A percentile compares a stretch with the other conserved stretches of the same genome.
These are phyloP conservation scores for Ommatoiulus sabulosus DNA, from an alignment of 2,888 invertebrate genomes.

Conservation along the genomic window DNA sequence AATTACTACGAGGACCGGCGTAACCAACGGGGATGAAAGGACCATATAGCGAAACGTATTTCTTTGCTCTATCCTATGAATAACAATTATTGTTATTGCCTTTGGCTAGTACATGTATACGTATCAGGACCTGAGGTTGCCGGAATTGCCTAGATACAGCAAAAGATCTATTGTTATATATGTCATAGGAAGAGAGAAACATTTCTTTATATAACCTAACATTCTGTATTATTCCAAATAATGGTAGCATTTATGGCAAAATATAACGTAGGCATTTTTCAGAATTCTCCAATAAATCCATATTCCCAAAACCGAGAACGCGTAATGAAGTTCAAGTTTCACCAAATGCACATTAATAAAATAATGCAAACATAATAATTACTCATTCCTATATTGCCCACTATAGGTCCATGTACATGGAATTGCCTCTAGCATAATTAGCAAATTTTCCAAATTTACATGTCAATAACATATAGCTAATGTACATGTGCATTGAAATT, in stretches of 20 bases:
- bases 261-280: neutral
- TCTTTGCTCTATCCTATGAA: neutral
- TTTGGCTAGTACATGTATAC: neutral
- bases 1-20: neutral
- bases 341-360: too few relatives aligned
- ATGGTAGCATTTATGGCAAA: neutral
- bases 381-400: too few relatives aligned
- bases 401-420: too few relatives aligned
- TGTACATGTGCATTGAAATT: too few relatives aligned
- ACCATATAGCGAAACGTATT: neutral
- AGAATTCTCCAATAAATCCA: neutral
- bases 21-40: neutral
- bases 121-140: neutral
- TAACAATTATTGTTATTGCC: neutral
- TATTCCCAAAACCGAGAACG: neutral
- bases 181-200: neutral
- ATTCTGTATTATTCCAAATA: neutral
- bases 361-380: too few relatives aligned
- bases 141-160: neutral
- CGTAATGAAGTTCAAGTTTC: too few relatives aligned
- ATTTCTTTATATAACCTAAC: neutral
- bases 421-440: too few relatives aligned
- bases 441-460: too few relatives aligned
- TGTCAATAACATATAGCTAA: too few relatives aligned
- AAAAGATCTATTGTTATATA: neutral